Conservation (phyloP, 2,888 invertebrate genomes). For the Drosophila paranaensis region DNA sequence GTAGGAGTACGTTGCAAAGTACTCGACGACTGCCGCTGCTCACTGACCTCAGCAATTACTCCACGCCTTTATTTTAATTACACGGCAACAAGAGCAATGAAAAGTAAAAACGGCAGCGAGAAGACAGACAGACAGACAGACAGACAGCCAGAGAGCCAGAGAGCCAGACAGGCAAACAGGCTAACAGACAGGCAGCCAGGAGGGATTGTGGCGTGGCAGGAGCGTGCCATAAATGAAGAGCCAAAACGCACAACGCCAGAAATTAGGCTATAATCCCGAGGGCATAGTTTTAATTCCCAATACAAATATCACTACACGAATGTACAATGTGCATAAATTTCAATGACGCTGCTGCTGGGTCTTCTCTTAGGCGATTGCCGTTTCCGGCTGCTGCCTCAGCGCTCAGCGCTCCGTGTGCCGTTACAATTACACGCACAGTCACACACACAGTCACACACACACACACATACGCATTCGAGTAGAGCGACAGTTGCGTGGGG, state of each 20-base stretch:
- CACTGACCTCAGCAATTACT: conserved; percentile 80
- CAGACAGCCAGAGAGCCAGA: conserved; percentile 16
- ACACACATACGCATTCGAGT: conserved; percentile 13
- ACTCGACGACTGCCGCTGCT: conserved; percentile 49
- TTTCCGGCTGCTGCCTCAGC: conserved; percentile 63
- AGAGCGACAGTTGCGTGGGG: conserved; percentile 44
- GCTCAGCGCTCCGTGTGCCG: conserved; percentile 29
- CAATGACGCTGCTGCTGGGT: conserved; percentile 69
- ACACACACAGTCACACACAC: conserved; percentile 46
- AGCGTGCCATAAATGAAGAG: conserved; percentile 29
- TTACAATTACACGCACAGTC: conserved; percentile 76
- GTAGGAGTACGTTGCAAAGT: conserved; percentile 47
- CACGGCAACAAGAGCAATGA: conserved; percentile 78
- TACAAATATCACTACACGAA: conserved; percentile 81
- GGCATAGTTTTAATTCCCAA: conserved; percentile 81
- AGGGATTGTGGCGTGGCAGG: neutral
- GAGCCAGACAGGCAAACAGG: neutral
- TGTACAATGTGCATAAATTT: conserved; percentile 80
- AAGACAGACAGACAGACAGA: neutral
- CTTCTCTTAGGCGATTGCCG: conserved; percentile 28
- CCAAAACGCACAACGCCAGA: conserved; percentile 60
- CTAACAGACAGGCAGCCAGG: neutral
- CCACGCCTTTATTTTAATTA: conserved; percentile 81
- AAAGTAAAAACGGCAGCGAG: conserved; percentile 66
- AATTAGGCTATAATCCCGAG: conserved; percentile 79